Conservation (phyloP, 2,113 vertebrate species). For the Crotalus horridus region DNA sequence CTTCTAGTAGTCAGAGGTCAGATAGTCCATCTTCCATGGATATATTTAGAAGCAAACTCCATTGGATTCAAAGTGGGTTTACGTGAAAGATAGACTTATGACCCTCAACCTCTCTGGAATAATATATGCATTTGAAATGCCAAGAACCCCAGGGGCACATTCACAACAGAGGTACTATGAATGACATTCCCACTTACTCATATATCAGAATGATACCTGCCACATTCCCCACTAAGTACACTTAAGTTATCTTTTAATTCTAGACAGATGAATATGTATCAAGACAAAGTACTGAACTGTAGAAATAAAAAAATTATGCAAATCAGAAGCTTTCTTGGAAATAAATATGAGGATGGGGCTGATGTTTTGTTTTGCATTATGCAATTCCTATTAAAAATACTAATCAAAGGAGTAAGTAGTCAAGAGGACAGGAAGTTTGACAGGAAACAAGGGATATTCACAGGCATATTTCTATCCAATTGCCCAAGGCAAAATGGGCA, state of each 20-base stretch:
- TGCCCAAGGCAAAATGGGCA: background rate
- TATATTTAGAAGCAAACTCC: background rate
- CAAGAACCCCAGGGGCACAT: background rate
- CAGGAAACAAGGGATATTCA: background rate
- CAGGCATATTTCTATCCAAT: background rate
- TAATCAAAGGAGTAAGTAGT: background rate
- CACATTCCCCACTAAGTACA: background rate
- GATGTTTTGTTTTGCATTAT: background rate
- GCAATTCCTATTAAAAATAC: background rate
- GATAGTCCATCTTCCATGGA: background rate
- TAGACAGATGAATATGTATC: background rate
- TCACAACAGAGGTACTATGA: background rate
- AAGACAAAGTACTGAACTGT: background rate
- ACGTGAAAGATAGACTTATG: background rate
- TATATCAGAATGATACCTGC: background rate
- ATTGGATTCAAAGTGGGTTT: background rate
- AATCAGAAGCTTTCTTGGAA: background rate
- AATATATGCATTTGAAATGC: background rate
- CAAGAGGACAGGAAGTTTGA: background rate
- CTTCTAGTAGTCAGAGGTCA: background rate
- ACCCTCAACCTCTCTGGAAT: background rate
- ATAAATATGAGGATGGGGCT: background rate
- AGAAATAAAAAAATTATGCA: background rate
- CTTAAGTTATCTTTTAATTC: background rate
- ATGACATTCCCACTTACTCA: background rate